Base-by-base conservation (phyloP, 2,797 vertebrate species). In the Sebastes elongatus region DNA sequence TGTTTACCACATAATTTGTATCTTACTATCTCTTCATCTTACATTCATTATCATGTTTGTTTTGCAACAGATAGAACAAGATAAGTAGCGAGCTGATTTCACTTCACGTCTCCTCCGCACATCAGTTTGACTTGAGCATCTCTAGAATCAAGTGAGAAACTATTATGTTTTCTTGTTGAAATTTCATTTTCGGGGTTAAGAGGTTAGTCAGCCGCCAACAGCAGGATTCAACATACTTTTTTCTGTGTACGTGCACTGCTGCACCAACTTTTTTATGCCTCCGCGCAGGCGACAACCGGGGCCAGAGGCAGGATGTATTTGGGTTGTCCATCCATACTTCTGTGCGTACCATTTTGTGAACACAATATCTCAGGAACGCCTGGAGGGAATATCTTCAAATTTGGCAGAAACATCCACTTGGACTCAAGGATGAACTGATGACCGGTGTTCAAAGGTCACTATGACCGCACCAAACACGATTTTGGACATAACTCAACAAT, bases 11-110 rank as follows among this genome's bases (percentile, higher is more conserved):
- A 38, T 35, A 62, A 13, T 63, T 52, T 30, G 28, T 65, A 56
- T 69, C 27, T 56, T 22, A 11, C 9, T 35, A 77, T 87, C 77
- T 76, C 28, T 25, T 73, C 35, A 70, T 68, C 57, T 52, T 62
- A 10, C 38, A 67, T 67, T 49, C 30, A 67, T 74, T n/a, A 25
- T 57, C 33, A 59, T 71, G 53, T 75, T 70, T 76, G 64, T 69
- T 69, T 62, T 56, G 8, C 56, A 56, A 38, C 27, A 22, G 46
- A 30, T 22, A 22, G 46, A 67, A 52, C 11, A 14, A 30, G 46
- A 78, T 69, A 20, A 27, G 49, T 52, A 18, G 4, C 9, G 7
- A 42, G 52, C 27, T 71, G 22, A 74, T 67, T 71, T 60, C 20
- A 23, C 33, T 67, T 28, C 16, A 52, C 18, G 23, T 79, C 28